A percentile compares a stretch with the other conserved stretches of the same genome.
Evolutionary conservation across 2,113 vertebrate genomes (phyloP).

Genomic region (Boulengeromyrus knoepffleri): DNA sequence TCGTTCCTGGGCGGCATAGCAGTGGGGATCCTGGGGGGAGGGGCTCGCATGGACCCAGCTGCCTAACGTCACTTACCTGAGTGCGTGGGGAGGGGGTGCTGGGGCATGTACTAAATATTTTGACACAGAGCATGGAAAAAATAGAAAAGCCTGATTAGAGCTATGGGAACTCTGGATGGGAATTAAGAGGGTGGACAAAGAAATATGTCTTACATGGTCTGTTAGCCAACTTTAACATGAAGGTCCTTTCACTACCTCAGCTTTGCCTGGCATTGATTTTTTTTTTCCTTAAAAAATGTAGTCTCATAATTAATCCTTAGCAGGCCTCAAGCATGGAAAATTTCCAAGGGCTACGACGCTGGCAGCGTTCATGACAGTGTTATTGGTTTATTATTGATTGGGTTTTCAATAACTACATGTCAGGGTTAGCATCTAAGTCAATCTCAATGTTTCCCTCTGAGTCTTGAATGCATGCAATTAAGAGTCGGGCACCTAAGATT

Average conservation of each 20-base stretch:
- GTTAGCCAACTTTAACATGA: background rate
- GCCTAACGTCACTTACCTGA: constrained; percentile 15
- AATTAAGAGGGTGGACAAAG: background rate
- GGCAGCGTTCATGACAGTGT: constrained; percentile 16
- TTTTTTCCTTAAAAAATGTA: constrained; percentile 4
- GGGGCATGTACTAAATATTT: constrained; percentile 13
- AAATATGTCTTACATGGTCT: background rate
- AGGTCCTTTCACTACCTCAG: background rate
- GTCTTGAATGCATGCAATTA: background rate
- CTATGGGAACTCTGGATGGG: background rate
- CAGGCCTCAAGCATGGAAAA: constrained; percentile 17
- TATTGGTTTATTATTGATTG: constrained; percentile 30
- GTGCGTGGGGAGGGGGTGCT: background rate
- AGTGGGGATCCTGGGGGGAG: constrained; percentile 31
- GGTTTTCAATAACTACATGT: constrained; percentile 4
- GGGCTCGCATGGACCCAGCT: constrained; percentile 22
- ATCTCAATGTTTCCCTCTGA: background rate
- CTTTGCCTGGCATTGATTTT: constrained; percentile 20
- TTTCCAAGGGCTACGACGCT: background rate
- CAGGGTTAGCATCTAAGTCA: background rate
- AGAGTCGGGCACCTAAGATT: background rate
- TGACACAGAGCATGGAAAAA: background rate
- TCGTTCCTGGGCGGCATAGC: constrained; percentile 30
- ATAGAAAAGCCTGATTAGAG: background rate
- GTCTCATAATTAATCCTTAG: constrained; percentile 26